phyloP scores from a whole-genome alignment of 2,888 invertebrate species.

The Cantharis rufa region DNA sequence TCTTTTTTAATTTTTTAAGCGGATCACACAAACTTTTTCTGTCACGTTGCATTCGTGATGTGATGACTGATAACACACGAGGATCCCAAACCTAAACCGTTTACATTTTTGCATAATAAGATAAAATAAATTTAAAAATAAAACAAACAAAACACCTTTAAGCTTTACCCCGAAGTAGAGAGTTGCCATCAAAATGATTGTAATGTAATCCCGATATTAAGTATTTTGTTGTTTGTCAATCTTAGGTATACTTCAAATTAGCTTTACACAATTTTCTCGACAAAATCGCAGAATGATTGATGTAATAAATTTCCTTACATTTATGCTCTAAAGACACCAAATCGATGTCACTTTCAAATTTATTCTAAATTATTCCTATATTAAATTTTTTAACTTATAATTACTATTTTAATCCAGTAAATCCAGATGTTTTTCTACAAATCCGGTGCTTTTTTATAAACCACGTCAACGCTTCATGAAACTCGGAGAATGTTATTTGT shows the following conservation, averaged over 20 bases:
- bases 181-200: not conserved
- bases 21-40: not conserved
- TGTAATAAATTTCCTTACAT: not conserved
- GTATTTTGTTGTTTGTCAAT: not conserved
- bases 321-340: not conserved
- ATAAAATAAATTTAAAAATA: not conserved
- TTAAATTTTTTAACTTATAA: not conserved
- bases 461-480: too few species aligned
- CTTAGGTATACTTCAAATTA: not conserved
- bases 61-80: not conserved
- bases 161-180: not conserved
- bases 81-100: not conserved
- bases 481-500: too few species aligned
- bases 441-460: too few species aligned
- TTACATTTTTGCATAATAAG: not conserved
- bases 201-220: not conserved
- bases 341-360: not conserved
- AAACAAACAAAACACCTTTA: not conserved
- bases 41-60: not conserved
- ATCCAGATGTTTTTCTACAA: not conserved
- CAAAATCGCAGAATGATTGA: not conserved
- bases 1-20: not conserved
- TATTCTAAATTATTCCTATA: not conserved
- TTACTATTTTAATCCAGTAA: not conserved
- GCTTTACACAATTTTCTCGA: not conserved